A percentile compares a stretch with the other conserved stretches of the same genome.
These are phyloP conservation scores for Lasius platythorax DNA, from an alignment of 2,888 invertebrate genomes.

Conservation along the genomic window DNA sequence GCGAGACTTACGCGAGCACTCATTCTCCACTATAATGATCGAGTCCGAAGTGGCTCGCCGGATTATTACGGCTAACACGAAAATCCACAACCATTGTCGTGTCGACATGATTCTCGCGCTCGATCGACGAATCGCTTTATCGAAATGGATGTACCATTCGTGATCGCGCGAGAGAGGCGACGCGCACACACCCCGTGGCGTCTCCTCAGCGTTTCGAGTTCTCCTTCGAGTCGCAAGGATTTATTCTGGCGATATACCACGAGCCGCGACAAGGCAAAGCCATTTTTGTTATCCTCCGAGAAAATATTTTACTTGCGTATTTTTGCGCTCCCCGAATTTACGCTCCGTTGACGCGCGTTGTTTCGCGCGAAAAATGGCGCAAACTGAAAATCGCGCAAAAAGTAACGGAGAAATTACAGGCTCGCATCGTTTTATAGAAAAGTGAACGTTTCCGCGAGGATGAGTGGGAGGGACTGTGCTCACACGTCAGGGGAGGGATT, in stretches of 20 bases:
- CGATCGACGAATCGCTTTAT: conserved; percentile 5
- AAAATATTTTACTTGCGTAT: background rate
- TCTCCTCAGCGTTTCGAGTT: conserved; percentile 17
- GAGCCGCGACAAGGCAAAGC: background rate
- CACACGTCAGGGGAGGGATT: conserved; percentile 70
- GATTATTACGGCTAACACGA: conserved; percentile 54
- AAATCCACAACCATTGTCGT: conserved; percentile 57
- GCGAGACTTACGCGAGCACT: conserved; percentile 72
- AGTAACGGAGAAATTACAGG: conserved; percentile 77
- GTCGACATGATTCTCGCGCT: conserved; percentile 35
- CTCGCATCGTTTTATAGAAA: conserved; percentile 82
- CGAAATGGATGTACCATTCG: conserved; percentile 7
- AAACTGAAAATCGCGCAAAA: conserved; percentile 69
- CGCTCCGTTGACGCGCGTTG: background rate
- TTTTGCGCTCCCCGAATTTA: background rate
- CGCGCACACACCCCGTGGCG: background rate
- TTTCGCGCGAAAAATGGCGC: conserved; percentile 42
- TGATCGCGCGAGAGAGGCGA: conserved; percentile 18
- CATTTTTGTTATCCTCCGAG: background rate
- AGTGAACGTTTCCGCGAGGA: conserved; percentile 81
- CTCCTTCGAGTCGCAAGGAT: conserved; percentile 24
- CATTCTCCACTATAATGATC: conserved; percentile 73
- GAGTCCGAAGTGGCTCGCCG: conserved; percentile 64
- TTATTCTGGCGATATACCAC: conserved; percentile 10
- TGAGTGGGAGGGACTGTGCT: conserved; percentile 78